phyloP scores from a whole-genome alignment of 2,888 invertebrate genomes.

The Hedya salicella region DNA sequence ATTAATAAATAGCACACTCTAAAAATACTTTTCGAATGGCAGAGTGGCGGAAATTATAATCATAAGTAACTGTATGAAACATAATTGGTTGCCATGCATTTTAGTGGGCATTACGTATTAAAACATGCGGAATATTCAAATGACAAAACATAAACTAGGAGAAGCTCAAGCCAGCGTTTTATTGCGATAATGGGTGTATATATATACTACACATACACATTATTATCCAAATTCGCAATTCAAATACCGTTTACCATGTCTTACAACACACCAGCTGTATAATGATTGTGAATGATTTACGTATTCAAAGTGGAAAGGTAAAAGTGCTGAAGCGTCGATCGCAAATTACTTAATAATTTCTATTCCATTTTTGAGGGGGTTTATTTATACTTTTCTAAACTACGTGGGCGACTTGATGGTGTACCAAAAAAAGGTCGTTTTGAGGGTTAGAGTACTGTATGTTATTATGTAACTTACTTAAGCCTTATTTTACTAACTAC shows the following conservation, averaged over 20 bases:
- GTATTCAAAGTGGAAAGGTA: neutral
- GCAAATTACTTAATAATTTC: neutral
- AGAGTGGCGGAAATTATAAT: slow-evolving; percentile 71
- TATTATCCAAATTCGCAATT: slow-evolving; percentile 9
- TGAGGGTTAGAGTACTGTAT: no score
- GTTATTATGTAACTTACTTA: no score
- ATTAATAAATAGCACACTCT: slow-evolving; percentile 70
- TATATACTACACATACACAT: slow-evolving; percentile 2
- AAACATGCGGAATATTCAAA: slow-evolving; percentile 45
- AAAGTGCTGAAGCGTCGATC: neutral
- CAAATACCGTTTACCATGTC: slow-evolving; percentile 35
- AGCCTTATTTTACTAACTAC: no score
- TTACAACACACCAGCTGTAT: neutral
- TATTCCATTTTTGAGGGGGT: neutral
- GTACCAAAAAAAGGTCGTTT: neutral
- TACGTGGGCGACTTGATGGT: no score
- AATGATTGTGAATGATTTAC: neutral
- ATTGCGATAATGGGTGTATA: slow-evolving; percentile 50
- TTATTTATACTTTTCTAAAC: no score
- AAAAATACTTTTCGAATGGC: slow-evolving; percentile 70
- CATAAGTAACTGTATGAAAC: slow-evolving; percentile 65
- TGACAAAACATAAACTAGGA: slow-evolving; percentile 40
- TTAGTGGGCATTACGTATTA: slow-evolving; percentile 47
- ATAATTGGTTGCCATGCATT: slow-evolving; percentile 66
- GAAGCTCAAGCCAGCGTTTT: slow-evolving; percentile 43